Conservation (phyloP, 2,888 invertebrate species). For the Azorinus chamasolen region DNA sequence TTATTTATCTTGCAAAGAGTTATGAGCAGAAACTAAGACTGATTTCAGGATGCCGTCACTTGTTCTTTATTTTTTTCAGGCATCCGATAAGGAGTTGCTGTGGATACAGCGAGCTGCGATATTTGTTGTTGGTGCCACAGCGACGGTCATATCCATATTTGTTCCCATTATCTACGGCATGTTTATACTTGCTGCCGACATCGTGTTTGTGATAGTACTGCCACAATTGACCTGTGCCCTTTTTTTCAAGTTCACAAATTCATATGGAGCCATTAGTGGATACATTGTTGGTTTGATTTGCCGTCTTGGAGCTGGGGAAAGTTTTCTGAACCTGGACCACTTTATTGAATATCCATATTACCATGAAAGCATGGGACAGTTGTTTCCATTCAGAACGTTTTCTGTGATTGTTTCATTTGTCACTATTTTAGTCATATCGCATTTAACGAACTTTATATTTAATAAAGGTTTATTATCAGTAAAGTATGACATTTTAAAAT, state of each 20-base stretch:
- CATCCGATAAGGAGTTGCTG: constrained; percentile 69
- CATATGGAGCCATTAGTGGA: constrained; percentile 76
- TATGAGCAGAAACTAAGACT: too few relatives aligned
- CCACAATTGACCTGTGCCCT: constrained; percentile 81
- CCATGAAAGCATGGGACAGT: constrained; percentile 90
- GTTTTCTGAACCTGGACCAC: constrained; percentile 92
- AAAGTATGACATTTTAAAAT: too few relatives aligned
- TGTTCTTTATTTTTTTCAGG: constrained; percentile 64
- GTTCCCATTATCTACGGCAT: constrained; percentile 76
- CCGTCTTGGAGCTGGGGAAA: constrained; percentile 95
- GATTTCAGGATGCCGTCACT: too few relatives aligned
- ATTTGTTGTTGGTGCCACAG: constrained; percentile 67
- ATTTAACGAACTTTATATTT: too few relatives aligned
- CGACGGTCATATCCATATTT: constrained; percentile 73
- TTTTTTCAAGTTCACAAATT: constrained; percentile 72
- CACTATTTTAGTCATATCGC: constrained; percentile 49
- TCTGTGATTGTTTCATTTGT: constrained; percentile 93
- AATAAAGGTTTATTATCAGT: too few relatives aligned
- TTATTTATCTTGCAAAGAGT: too few relatives aligned
- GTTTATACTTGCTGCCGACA: constrained; percentile 81
- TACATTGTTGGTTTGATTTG: constrained; percentile 91
- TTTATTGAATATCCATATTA: constrained; percentile 93
- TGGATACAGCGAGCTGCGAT: constrained; percentile 74
- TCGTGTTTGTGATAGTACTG: constrained; percentile 82
- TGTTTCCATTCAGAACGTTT: constrained; percentile 98